A percentile compares a stretch with the other conserved stretches of the same genome.
Evolutionary conservation across 2,113 vertebrate species (phyloP).

Genomic region (Nipponia nippon): DNA sequence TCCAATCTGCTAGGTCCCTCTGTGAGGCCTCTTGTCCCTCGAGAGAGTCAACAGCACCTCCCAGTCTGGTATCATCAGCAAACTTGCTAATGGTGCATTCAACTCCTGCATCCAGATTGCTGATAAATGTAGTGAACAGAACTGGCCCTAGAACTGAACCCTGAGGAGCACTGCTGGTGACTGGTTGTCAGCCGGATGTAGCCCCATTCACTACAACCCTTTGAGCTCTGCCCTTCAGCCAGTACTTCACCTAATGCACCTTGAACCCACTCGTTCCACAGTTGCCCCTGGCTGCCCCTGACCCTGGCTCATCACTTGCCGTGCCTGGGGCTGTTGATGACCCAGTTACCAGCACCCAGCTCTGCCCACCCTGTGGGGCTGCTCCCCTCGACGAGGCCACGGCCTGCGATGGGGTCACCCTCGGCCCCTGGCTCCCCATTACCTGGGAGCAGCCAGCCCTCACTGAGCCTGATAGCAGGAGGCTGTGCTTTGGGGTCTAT

Average conservation of each 20-base stretch:
- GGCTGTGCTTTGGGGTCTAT: not conserved
- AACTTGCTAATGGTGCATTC: not conserved
- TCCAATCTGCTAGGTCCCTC: not conserved
- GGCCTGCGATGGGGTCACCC: not conserved
- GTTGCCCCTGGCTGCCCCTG: not conserved
- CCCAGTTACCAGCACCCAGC: not conserved
- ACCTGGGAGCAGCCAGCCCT: not conserved
- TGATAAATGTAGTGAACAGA: not conserved
- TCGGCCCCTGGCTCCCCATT: not conserved
- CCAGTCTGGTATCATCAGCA: not conserved
- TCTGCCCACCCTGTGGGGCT: not conserved
- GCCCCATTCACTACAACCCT: not conserved
- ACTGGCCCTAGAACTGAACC: not conserved
- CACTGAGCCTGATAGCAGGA: not conserved
- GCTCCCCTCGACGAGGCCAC: accelerated
- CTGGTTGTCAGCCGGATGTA: not conserved
- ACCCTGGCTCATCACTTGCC: not conserved
- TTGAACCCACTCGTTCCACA: accelerated
- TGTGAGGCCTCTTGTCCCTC: not conserved
- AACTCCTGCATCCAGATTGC: not conserved
- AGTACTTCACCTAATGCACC: not conserved
- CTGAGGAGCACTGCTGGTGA: not conserved
- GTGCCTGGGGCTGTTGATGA: not conserved
- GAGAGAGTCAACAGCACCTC: not conserved
- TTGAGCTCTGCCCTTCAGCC: not conserved